A percentile compares a stretch with the other conserved stretches of the same genome.
Evolutionary conservation across 2,113 vertebrate species (phyloP).

Genomic region (Jaculus jaculus): DNA sequence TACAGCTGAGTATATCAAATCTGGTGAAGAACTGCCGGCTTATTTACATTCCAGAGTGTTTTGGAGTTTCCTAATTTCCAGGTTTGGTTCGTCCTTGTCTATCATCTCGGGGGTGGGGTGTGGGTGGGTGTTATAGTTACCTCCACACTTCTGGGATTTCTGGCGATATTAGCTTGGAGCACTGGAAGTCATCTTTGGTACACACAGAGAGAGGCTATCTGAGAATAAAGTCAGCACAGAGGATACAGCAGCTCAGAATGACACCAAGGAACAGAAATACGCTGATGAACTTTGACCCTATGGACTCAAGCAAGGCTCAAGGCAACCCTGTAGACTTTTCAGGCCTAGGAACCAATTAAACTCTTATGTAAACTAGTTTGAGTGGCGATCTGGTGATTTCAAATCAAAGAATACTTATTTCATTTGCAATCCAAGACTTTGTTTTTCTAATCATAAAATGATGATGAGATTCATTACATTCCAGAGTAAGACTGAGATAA

Average conservation of each 20-base stretch:
- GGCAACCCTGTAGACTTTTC: not conserved
- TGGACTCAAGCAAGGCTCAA: not conserved
- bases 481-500: not conserved
- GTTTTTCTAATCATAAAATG: not conserved
- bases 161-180: not conserved
- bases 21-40: not conserved
- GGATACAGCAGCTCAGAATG: not conserved
- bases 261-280: not conserved
- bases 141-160: not conserved
- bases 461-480: not conserved
- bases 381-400: constrained; percentile 17
- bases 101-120: not conserved
- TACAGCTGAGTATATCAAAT: not conserved
- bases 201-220: not conserved
- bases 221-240: not conserved
- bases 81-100: not conserved
- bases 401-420: not conserved
- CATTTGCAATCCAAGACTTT: not conserved
- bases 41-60: not conserved
- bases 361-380: not conserved
- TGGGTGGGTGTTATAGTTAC: too few relatives aligned
- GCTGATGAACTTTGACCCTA: not conserved
- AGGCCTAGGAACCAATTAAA: not conserved
- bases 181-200: not conserved
- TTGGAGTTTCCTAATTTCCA: not conserved